These are phyloP conservation scores for Drosophila prosaltans DNA, from an alignment of 1,140 invertebrate genomes.

Conservation along the genomic window DNA sequence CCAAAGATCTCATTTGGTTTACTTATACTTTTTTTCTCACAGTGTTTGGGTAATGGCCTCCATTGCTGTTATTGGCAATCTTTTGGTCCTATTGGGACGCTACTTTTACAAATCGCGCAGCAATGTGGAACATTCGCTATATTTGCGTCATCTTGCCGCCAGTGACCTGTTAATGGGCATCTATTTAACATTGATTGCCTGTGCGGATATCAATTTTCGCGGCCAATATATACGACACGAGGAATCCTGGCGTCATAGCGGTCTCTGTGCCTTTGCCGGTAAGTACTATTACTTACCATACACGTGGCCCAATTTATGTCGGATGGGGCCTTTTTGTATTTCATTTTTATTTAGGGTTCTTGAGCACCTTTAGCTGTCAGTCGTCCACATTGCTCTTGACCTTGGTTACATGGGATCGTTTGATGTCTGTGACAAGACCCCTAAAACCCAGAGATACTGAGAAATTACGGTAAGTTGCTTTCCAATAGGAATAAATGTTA, in stretches of 20 bases:
- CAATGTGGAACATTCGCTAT: slow-evolving; percentile 86
- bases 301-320: background rate
- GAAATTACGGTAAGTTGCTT: slow-evolving; percentile 51
- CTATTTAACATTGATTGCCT: slow-evolving; percentile 87
- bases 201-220: slow-evolving; percentile 86
- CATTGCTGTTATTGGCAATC: slow-evolving; percentile 86
- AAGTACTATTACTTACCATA: background rate
- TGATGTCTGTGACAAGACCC: slow-evolving; percentile 86
- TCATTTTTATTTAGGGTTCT: slow-evolving; percentile 84
- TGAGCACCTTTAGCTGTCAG: slow-evolving; percentile 88
- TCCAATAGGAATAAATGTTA: too few relatives aligned
- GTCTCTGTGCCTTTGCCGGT: slow-evolving; percentile 85
- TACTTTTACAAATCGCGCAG: slow-evolving; percentile 82
- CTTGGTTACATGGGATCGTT: slow-evolving; percentile 86
- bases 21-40: slow-evolving; percentile 7
- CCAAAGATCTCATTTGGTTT: too few relatives aligned
- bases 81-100: slow-evolving; percentile 86
- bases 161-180: slow-evolving; percentile 89
- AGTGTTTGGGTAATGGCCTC: slow-evolving; percentile 88
- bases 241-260: slow-evolving; percentile 85
- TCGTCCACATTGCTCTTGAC: slow-evolving; percentile 87
- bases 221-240: slow-evolving; percentile 86
- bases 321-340: slow-evolving; percentile 1
- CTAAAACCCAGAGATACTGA: slow-evolving; percentile 82
- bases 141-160: slow-evolving; percentile 87